Evolutionary conservation across 2,113 vertebrate genomes (phyloP).

Genomic region (Sigmodon hispidus): DNA sequence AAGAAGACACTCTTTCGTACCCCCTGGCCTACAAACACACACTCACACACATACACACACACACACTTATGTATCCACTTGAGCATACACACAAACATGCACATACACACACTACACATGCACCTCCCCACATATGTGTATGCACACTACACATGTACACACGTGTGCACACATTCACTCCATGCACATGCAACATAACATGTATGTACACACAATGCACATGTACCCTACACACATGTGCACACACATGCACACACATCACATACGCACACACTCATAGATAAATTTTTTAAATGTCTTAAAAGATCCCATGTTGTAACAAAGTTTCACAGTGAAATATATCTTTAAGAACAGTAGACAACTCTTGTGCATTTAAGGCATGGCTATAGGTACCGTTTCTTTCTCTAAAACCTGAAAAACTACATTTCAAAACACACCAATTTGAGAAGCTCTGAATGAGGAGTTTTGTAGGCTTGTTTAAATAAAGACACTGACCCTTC

Average conservation of each 20-base stretch:
- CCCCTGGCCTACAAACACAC: background rate
- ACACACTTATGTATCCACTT: too few relatives aligned
- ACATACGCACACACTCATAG: background rate
- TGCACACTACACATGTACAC: background rate
- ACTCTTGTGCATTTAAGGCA: background rate
- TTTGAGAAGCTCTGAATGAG: background rate
- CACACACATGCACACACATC: background rate
- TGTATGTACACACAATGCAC: too few relatives aligned
- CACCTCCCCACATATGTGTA: background rate
- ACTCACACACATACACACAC: background rate
- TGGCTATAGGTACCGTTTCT: background rate
- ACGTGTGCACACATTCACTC: background rate
- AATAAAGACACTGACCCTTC: constrained; percentile 23
- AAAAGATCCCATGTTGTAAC: background rate
- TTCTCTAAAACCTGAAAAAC: background rate
- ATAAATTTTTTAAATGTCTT: background rate
- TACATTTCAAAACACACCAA: background rate
- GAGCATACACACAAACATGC: too few relatives aligned
- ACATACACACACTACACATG: background rate
- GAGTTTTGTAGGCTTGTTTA: background rate
- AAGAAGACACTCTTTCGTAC: background rate
- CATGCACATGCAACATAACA: background rate
- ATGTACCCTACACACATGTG: background rate
- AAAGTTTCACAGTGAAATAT: background rate
- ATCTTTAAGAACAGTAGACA: background rate